Evolutionary conservation across 2,797 vertebrate species (phyloP).

Genomic region (Champsocephalus esox): DNA sequence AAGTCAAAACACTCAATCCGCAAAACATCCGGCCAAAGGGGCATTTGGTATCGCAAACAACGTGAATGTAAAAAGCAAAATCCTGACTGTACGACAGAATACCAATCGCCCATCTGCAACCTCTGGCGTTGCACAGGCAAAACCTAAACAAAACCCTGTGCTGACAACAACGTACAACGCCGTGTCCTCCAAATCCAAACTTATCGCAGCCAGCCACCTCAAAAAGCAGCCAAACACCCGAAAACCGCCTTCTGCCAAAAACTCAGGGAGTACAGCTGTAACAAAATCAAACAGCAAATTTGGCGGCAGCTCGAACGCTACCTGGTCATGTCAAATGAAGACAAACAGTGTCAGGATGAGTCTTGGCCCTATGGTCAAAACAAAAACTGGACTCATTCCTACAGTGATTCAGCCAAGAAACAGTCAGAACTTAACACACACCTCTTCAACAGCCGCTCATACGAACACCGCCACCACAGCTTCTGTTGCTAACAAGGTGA

Average conservation of each 20-base stretch:
- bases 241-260: constrained; percentile 1
- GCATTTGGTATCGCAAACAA: constrained; percentile 13
- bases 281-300: constrained; percentile 18
- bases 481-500: constrained; percentile 8
- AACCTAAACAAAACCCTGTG: background rate
- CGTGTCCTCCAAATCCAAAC: constrained; percentile 17
- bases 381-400: constrained; percentile 70
- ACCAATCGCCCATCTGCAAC: background rate
- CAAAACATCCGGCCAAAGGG: constrained; percentile 5
- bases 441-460: background rate
- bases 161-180: background rate
- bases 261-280: background rate
- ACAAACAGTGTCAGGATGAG: constrained; percentile 43
- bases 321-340: background rate
- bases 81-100: background rate
- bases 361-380: constrained; percentile 62
- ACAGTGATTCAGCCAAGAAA: constrained; percentile 53
- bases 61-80: background rate
- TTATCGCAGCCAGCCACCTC: background rate
- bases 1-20: constrained; percentile 9
- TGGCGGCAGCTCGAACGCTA: background rate
- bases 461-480: background rate
- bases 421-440: background rate
- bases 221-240: constrained; percentile 19
- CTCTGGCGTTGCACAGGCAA: background rate